Base-by-base conservation (phyloP, 2,888 invertebrate genomes). In the Hoplodrina blanda region DNA sequence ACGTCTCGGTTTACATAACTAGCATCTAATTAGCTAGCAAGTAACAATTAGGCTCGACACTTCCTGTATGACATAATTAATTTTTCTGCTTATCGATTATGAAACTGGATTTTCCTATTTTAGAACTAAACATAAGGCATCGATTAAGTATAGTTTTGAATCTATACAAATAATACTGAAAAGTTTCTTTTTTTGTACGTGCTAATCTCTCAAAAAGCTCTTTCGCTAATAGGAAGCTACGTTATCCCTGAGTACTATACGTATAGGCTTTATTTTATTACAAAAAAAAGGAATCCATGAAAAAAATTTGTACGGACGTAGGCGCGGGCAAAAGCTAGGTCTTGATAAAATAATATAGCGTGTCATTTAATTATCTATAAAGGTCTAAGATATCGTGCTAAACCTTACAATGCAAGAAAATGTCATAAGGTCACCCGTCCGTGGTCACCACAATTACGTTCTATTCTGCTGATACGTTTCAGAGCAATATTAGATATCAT, bases 1-100 rank as follows among this genome's bases (percentile, higher is more conserved):
- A 30, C 54, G 54, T 62, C 33, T 62, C 10, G 3, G 33, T 30
- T 59, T 41, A 57, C 30, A 30, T 54, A 62, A 73, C 11, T 13
- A 10, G 10, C 11, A 62, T 37, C 20, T 66, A 62, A 44, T 54
- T 62, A 46, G 17, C 8, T 53, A 17, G 10, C 4, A 37, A 46
- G 13, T 37, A 13, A 44, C 33, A 55, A 59, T 53, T 52, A 56
- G 75, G 15, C 10, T 37, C 10, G 8, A 60, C 8, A 44, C 25
- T 50, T 61, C n/a, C 37, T 56, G n/a, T 69, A 19, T 17, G 7
- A 17, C 25, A 15, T 46, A 7, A 44, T 53, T 33, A 33, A n/a
- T 20, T 17, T 1, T 17, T 4, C 15, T 19, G 3, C 15, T 11
- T 41, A 41, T 50, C 52, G 50, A 37, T 11, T 50, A 37, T 11